Evolutionary conservation across 2,888 invertebrate genomes (phyloP), one percentile per base, ranked within the genome.

Genomic region (Hirtodrosophila confusa): DNA sequence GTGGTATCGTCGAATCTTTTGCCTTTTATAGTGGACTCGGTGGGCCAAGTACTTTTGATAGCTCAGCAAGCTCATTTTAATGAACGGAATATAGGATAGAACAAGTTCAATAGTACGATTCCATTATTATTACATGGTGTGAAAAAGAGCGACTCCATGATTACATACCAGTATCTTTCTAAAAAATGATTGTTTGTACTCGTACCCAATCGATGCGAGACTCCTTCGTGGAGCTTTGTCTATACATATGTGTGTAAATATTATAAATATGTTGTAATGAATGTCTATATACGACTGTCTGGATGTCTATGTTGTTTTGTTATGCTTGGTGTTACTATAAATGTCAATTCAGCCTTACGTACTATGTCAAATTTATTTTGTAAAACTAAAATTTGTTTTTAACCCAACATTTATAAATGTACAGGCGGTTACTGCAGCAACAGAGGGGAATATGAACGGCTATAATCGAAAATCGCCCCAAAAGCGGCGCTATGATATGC

Each of bases 401-500:
- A 17, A 35, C 29, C 3, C 6, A 29, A 33, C 43, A 24, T 39
- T 10, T 29, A 11, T 3, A 17, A 54, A 65, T 40, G 12, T 10
- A 61, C 75, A 91, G 88, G 83, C 89, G 66, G 79, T 88, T 61
- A 69, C 80, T 62, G 66, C 75, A 73, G 72, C 90, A 78, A 64
- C 86, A 54, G 77, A 80, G 50, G 86, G 73, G 69, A 89, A 78
- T 60, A 90, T 91, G 91, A 90, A 91, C 53, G 91, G 90, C 45
- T 90, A 91, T 62, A 91, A 90, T 80, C 83, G 90, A 24, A 90
- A 91, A 73, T 78, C 85, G 51, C 88, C 91, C 35, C 88, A 89
- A 54, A 91, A 91, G 68, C 88, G 91, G 60, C 90, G 91, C 11
- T 91, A 91, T 85, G 91, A 91, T 61, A 90, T 90, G 64, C 89